Conservation (phyloP, 2,888 invertebrate genomes). For the Lithosia quadra region DNA sequence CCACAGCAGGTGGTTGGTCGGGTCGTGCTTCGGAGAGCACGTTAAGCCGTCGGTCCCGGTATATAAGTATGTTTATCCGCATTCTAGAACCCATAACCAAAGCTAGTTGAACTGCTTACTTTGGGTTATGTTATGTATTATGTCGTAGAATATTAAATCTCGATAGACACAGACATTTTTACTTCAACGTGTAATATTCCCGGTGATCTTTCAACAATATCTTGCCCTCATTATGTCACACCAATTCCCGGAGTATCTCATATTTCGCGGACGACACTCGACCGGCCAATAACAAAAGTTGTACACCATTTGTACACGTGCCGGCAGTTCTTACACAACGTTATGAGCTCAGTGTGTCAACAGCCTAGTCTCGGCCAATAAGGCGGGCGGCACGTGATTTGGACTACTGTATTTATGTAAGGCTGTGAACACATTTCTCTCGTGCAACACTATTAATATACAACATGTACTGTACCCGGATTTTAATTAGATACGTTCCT, state of each 20-base stretch:
- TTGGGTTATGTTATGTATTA: no score
- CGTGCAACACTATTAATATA: background rate
- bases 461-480: no score
- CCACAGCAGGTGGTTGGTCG: no score
- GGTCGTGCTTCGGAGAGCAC: no score
- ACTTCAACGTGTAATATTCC: background rate
- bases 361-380: slow-evolving; percentile 19
- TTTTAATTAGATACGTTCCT: no score
- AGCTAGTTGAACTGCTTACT: no score
- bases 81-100: no score
- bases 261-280: background rate
- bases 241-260: background rate
- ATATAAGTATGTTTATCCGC: no score
- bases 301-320: slow-evolving; percentile 18
- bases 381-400: slow-evolving; percentile 3
- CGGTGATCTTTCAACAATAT: background rate
- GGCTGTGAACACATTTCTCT: background rate
- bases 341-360: slow-evolving; percentile 12
- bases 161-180: background rate
- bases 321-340: slow-evolving; percentile 10
- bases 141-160: background rate
- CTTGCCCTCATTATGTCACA: background rate
- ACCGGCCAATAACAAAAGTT: slow-evolving; percentile 36
- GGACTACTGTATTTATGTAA: slow-evolving; percentile 5
- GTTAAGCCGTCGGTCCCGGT: no score